Percentiles rank a stretch among this genome's conserved stretches.
phyloP scores from a whole-genome alignment of 1,140 invertebrate species.

The Drosophila yakuba region DNA sequence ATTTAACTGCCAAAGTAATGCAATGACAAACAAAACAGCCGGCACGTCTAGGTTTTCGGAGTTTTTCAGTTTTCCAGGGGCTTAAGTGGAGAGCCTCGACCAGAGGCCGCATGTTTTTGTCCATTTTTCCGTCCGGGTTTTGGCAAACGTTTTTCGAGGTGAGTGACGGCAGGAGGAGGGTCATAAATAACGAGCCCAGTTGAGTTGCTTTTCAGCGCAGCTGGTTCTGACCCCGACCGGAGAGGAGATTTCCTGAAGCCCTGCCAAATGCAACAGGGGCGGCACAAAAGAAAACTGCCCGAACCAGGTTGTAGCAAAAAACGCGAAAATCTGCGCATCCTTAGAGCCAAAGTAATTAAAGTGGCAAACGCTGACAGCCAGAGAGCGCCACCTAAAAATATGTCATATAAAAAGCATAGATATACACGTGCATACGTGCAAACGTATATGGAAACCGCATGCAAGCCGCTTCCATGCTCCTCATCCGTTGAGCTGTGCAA shows the following conservation, averaged over 20 bases:
- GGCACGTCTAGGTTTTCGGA: constrained; percentile 35
- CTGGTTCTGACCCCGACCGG: constrained; percentile 15
- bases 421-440: constrained; percentile 2
- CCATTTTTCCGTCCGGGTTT: constrained; percentile 30
- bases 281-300: constrained; percentile 14
- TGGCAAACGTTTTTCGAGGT: constrained; percentile 33
- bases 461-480: neutral
- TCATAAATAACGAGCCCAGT: constrained; percentile 76
- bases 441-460: constrained; percentile 42
- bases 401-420: constrained; percentile 12
- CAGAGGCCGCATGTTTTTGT: constrained; percentile 29
- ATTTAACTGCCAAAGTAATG: constrained; percentile 80
- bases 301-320: constrained; percentile 13
- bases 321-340: constrained; percentile 60
- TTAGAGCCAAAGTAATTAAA: constrained; percentile 75
- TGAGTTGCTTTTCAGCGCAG: constrained; percentile 67
- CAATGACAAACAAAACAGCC: constrained; percentile 79
- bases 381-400: constrained; percentile 19
- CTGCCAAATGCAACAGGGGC: constrained; percentile 77
- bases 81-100: neutral
- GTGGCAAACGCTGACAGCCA: constrained; percentile 63
- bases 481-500: constrained; percentile 52
- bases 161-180: constrained; percentile 4
- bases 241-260: constrained; percentile 32
- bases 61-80: constrained; percentile 2